Evolutionary conservation across 1,140 invertebrate genomes (phyloP).

Genomic region (Cydia pomonella): DNA sequence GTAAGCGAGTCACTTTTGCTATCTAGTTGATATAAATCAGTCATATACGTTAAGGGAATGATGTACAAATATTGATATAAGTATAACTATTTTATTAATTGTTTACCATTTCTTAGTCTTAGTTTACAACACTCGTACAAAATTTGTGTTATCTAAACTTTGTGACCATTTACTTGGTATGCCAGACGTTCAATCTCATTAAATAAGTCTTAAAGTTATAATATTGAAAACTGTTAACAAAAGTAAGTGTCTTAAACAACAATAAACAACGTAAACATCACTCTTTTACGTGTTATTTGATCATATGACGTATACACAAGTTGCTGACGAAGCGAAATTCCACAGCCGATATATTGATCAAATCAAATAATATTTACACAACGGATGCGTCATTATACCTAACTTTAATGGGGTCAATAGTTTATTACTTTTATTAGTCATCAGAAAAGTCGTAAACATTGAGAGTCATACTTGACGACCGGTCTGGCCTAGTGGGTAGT

Average conservation of each 20-base stretch:
- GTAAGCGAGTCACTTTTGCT: conserved; percentile 79
- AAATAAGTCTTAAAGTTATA: not conserved
- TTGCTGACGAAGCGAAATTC: not conserved
- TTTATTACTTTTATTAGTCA: conserved; percentile 6
- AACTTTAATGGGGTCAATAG: not conserved
- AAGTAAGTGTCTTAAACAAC: not conserved
- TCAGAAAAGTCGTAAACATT: not conserved
- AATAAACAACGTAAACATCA: not conserved
- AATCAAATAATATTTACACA: conserved; percentile 1
- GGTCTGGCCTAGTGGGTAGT: too few species aligned
- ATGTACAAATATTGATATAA: not conserved
- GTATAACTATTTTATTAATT: conserved; percentile 2
- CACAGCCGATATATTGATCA: not conserved
- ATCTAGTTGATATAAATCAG: conserved; percentile 46
- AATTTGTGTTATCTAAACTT: not conserved
- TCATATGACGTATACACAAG: not conserved
- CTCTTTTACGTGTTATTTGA: not conserved
- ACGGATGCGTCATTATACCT: not conserved
- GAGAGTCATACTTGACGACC: too few species aligned
- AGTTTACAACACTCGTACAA: too few species aligned
- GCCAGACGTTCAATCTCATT: not conserved
- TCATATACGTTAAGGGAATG: not conserved
- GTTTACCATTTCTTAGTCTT: not conserved
- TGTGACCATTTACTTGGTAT: not conserved
- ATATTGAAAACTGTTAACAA: not conserved